Evolutionary conservation across 2,888 invertebrate species (phyloP), one percentile per base, ranked within the genome.

Genomic region (Atrina japonica): DNA sequence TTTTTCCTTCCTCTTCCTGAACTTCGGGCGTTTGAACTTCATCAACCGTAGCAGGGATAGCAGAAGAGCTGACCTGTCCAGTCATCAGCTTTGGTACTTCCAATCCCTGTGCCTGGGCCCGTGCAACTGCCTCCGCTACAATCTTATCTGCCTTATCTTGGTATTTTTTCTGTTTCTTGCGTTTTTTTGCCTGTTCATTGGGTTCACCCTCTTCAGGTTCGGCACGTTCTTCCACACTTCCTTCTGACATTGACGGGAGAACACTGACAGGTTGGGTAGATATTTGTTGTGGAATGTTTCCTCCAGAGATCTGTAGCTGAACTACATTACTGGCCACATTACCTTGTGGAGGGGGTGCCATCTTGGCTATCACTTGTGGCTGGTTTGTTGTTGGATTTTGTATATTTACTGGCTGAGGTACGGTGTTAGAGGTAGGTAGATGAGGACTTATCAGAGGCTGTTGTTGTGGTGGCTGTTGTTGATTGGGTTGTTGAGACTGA

Each of bases 91-190:
- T 69, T 21, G 82, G 78, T 21, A 83, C 47, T 9, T 70, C 70
- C 18, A 65, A 67, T 11, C 83, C 83, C 16, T 73, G 79, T 16
- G 84, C 81, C 65, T 85, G 82, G 3, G 86, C 86, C 49, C 84
- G 83, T 1, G 83, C 86, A 11, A 86, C 82, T 21, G 86, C 86
- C 71, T 86, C 85, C 21, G 83, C 81, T 27, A 85, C 83, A 18
- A 86, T 86, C 53, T 82, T 77, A 71, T 86, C 82, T 0, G 86
- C 84, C 41, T 86, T 86, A 56, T 85, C 84, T 61, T 86, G 85
- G 35, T 77, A 70, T 43, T 75, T 66, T 41, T 66, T 66, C 2
- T 66, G 66, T 50, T 53, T 60, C 53, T 67, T 67, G 6, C 23
- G 25, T 45, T 67, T 72, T n/a, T 58, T 58, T 30, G 50, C 23